Evolutionary conservation across 2,113 vertebrate species (phyloP).

Genomic region (Boulengeromyrus knoepffleri): DNA sequence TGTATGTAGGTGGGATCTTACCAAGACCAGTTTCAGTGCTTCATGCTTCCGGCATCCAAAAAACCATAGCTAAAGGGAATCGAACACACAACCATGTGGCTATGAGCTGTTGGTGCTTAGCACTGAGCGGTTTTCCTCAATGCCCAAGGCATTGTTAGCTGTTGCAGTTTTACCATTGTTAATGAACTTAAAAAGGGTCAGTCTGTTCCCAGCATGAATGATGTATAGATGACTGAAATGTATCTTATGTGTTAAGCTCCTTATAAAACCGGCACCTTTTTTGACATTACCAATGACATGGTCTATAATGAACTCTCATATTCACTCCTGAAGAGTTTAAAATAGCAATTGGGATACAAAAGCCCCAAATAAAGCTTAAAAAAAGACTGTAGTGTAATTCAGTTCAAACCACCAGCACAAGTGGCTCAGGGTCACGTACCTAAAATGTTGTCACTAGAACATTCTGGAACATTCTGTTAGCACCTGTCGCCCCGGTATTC

Average conservation of each 20-base stretch:
- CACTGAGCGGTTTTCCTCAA: background rate
- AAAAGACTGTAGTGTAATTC: background rate
- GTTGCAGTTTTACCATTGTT: background rate
- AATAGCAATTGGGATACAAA: background rate
- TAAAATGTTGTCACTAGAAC: background rate
- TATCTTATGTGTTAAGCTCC: background rate
- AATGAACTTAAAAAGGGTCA: background rate
- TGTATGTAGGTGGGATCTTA: background rate
- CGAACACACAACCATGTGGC: background rate
- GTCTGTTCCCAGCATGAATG: background rate
- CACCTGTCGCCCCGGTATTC: background rate
- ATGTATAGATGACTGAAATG: background rate
- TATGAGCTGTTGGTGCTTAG: background rate
- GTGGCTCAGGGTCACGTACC: background rate
- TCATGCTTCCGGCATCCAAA: background rate
- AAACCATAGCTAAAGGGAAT: background rate
- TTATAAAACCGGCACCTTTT: background rate
- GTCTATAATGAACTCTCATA: background rate
- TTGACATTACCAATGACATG: background rate
- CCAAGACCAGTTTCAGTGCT: background rate
- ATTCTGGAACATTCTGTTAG: background rate
- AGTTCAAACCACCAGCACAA: background rate
- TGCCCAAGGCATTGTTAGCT: background rate
- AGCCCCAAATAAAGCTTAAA: background rate
- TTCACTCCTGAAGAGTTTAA: background rate